These are phyloP conservation scores for Hesperophylax magnus DNA, from an alignment of 1,140 invertebrate species.

Conservation along the genomic window DNA sequence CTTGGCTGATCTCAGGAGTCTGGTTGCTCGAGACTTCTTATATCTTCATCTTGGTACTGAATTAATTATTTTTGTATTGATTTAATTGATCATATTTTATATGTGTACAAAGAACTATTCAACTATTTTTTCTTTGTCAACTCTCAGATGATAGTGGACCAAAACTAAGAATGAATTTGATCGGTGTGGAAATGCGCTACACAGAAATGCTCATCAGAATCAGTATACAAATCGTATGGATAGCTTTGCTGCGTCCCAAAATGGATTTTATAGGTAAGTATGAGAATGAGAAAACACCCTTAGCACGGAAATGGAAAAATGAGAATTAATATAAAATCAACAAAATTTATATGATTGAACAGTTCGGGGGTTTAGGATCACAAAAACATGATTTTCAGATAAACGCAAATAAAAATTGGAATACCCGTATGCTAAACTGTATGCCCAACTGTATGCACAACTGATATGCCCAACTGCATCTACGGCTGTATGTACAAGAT, in stretches of 20 bases:
- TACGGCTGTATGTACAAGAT: too few relatives aligned
- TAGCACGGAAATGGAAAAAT: too few relatives aligned
- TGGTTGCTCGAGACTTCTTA: conserved; percentile 75
- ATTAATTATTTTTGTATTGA: too few relatives aligned
- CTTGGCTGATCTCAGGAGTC: conserved; percentile 71
- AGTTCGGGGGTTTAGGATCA: too few relatives aligned
- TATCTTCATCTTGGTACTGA: conserved; percentile 69
- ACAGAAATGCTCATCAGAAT: conserved; percentile 73
- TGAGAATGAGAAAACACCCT: too few relatives aligned
- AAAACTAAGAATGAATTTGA: conserved; percentile 24
- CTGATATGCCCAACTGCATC: too few relatives aligned
- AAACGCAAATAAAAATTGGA: too few relatives aligned
- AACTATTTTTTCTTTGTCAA: background rate
- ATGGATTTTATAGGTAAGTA: conserved; percentile 72
- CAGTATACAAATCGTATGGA: conserved; percentile 75
- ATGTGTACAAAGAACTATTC: background rate
- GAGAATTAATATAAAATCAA: too few relatives aligned
- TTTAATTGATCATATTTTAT: background rate
- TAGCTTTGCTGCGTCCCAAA: conserved; percentile 72
- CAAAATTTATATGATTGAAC: too few relatives aligned
- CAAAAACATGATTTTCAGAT: too few relatives aligned
- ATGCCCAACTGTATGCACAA: too few relatives aligned
- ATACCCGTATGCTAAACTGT: too few relatives aligned
- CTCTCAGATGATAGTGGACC: conserved; percentile 6
- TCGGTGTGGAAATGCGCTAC: conserved; percentile 14